Percentiles rank a stretch among this genome's conserved stretches.
Evolutionary conservation across 2,888 invertebrate genomes (phyloP).

Genomic region (Trachelus tabidus): DNA sequence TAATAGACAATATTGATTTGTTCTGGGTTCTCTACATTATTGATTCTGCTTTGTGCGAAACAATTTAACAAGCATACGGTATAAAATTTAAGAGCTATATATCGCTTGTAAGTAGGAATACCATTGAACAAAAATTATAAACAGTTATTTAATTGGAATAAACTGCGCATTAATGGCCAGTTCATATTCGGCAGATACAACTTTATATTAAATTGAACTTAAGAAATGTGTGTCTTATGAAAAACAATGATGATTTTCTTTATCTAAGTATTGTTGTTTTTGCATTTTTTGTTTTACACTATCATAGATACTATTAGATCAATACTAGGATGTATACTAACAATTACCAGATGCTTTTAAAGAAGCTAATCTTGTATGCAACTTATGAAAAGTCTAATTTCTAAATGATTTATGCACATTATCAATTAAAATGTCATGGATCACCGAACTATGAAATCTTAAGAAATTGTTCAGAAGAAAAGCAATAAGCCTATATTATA

Average conservation of each 20-base stretch:
- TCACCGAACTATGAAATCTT: not conserved
- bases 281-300: not conserved
- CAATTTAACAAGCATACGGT: not conserved
- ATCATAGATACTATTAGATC: not conserved
- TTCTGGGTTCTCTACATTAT: not conserved
- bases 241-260: not conserved
- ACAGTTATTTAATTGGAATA: not conserved
- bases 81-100: not conserved
- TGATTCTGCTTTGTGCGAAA: slow-evolving; percentile 10
- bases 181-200: not conserved
- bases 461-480: not conserved
- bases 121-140: not conserved
- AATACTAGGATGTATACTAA: not conserved
- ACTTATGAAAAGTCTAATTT: not conserved
- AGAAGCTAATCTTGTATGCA: not conserved
- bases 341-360: not conserved
- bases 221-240: not conserved
- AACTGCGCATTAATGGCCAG: not conserved
- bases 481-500: not conserved
- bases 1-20: not conserved
- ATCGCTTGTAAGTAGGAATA: slow-evolving; percentile 1
- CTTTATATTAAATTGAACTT: not conserved
- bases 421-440: not conserved
- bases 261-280: not conserved
- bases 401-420: not conserved